Percentiles rank a stretch among this genome's conserved stretches.
These are phyloP conservation scores for Sternarchorhynchus goeldii DNA, from an alignment of 2,797 vertebrate genomes.

Conservation along the genomic window DNA sequence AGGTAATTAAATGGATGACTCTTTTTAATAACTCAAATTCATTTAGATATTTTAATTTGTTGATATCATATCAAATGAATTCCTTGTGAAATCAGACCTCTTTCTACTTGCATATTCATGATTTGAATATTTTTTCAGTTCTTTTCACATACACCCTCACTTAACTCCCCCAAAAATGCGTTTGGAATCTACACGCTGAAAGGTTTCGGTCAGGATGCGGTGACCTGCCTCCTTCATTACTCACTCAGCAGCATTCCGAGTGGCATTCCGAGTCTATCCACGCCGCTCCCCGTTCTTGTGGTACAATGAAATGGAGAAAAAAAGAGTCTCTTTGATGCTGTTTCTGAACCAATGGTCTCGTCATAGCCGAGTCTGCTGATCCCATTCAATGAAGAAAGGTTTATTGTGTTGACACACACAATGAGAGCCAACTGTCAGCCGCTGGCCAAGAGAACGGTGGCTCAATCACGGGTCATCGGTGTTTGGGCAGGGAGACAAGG, in stretches of 20 bases:
- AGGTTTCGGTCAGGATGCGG: not conserved
- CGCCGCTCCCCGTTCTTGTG: not conserved
- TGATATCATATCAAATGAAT: conserved; percentile 11
- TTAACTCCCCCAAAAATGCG: conserved; percentile 21
- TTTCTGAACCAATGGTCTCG: conserved; percentile 46
- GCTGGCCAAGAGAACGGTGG: conserved; percentile 40
- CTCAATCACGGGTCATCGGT: conserved; percentile 46
- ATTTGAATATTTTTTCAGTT: conserved; percentile 10
- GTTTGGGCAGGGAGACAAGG: conserved; percentile 24
- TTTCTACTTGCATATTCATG: not conserved
- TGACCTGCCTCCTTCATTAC: conserved; percentile 36
- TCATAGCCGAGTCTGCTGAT: conserved; percentile 46
- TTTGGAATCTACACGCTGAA: not conserved
- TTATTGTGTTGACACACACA: conserved; percentile 40
- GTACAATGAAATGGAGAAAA: conserved; percentile 15
- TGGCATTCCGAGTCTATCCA: conserved; percentile 36
- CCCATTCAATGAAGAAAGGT: conserved; percentile 45
- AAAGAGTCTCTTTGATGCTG: conserved; percentile 35
- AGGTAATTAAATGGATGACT: no score
- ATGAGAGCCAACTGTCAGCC: conserved; percentile 11
- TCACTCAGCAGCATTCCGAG: not conserved
- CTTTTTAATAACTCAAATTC: conserved; percentile 5
- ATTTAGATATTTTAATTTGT: not conserved
- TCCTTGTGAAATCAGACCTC: not conserved
- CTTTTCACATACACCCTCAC: conserved; percentile 19